Evolutionary conservation across 2,888 invertebrate genomes (phyloP), one percentile per base, ranked within the genome.

Genomic region (Sinodicranocentrus sp.): DNA sequence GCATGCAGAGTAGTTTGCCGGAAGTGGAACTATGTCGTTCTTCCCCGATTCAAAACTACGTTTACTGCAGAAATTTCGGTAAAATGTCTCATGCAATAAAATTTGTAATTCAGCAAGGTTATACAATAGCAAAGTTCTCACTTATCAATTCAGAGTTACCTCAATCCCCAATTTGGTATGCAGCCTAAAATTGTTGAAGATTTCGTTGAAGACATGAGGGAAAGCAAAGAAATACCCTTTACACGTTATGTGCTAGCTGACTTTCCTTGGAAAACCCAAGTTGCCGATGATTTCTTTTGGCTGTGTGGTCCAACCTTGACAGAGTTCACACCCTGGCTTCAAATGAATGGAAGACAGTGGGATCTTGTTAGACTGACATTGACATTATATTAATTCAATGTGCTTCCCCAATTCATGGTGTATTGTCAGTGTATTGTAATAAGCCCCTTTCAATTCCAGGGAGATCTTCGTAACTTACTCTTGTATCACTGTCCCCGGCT

Each of bases 281-380:
- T 79, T 0, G 79, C 79, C 0, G 79, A 79, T 61, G 79, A 79
- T 17, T 79, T 79, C 48, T 79, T 79, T 59, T 79, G 79, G 79
- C 13, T 79, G 33, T 70, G 70, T 48, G 79, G 79, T 23, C 70
- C 71, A 8, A 79, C 71, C 1, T 44, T 79, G n/a, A 79, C 79
- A 17, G 79, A 79, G 54, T 79, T 79, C 25, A 79, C 79, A 0
- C 79, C 79, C 0, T 79, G 79, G 79, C 79, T 79, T 59, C 79
- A 71, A 52, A 63, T 71, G 63, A 71, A 71, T 19, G 63, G 61
- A 1, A 17, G 79, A 33, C 79, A 79, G 15, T 79, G 79, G 79
- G 79, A 79, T 25, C 43, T 79, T 13, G 77, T 77, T 25, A 67
- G 39, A n/a, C n/a, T n/a, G n/a, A n/a, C n/a, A n/a, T n/a, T n/a